Conservation (phyloP, 2,888 invertebrate genomes). For the Pandemis heparana region DNA sequence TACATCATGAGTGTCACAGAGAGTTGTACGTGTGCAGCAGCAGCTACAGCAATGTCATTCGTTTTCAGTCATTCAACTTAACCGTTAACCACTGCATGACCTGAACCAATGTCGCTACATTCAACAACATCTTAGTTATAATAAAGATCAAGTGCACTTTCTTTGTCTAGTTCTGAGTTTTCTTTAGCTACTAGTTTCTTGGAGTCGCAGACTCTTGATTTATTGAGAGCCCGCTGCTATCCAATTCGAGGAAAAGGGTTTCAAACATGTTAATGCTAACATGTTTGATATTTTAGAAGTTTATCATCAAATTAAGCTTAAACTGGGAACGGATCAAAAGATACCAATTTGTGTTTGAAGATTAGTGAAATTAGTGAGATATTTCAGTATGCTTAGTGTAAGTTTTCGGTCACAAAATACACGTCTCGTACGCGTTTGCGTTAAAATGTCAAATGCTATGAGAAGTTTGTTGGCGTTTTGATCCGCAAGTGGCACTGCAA, state of each 20-base stretch:
- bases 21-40: too few relatives aligned
- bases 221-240: neutral
- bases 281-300: neutral
- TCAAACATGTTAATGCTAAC: neutral
- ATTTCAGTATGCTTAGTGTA: neutral
- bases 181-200: neutral
- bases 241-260: neutral
- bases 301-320: neutral
- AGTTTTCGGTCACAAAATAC: too few relatives aligned
- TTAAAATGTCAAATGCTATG: too few relatives aligned
- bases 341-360: neutral
- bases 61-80: too few relatives aligned
- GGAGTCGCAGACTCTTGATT: neutral
- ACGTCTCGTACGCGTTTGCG: too few relatives aligned
- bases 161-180: neutral
- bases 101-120: neutral
- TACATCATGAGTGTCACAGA: too few relatives aligned
- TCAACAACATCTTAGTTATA: neutral
- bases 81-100: too few relatives aligned
- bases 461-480: too few relatives aligned
- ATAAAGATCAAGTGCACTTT: neutral
- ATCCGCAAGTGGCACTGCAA: too few relatives aligned
- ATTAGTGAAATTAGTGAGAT: neutral
- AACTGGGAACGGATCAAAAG: neutral
- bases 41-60: too few relatives aligned